These are phyloP conservation scores for Acridotheres tristis DNA, from an alignment of 2,797 vertebrate genomes.

Conservation along the genomic window DNA sequence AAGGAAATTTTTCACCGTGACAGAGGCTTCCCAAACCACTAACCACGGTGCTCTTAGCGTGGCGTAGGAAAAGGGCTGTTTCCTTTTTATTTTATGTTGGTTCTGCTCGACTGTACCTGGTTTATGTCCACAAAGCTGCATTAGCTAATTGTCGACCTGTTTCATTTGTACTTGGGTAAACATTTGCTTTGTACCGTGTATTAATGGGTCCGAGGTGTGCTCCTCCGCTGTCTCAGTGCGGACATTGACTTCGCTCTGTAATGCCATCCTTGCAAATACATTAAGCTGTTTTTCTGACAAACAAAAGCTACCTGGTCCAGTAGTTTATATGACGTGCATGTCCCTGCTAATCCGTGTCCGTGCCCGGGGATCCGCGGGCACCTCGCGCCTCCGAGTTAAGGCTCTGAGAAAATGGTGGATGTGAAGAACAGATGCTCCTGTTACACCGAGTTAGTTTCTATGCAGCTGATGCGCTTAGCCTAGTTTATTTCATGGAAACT, in stretches of 20 bases:
- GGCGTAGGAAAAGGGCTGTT: constrained; percentile 48
- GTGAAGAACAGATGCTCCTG: constrained; percentile 56
- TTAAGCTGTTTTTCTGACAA: constrained; percentile 72
- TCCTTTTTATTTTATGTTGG: constrained; percentile 72
- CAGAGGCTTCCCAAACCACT: constrained; percentile 51
- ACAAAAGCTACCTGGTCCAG: constrained; percentile 64
- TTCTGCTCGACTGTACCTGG: constrained; percentile 75
- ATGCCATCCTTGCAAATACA: constrained; percentile 71
- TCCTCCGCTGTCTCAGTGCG: constrained; percentile 71
- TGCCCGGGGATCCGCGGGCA: neutral
- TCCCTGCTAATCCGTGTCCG: neutral
- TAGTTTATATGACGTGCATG: constrained; percentile 11
- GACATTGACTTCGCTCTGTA: constrained; percentile 65
- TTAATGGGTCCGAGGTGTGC: constrained; percentile 72
- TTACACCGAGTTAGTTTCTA: constrained; percentile 50
- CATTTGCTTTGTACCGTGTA: constrained; percentile 72
- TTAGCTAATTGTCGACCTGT: constrained; percentile 78
- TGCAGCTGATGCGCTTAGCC: constrained; percentile 57
- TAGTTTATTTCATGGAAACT: constrained; percentile 60
- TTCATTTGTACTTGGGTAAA: constrained; percentile 71
- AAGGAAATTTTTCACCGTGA: constrained; percentile 22
- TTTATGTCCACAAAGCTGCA: constrained; percentile 76
- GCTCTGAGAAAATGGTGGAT: constrained; percentile 19
- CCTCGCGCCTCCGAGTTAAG: neutral
- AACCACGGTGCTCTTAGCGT: neutral